Base-by-base conservation (phyloP, 2,797 vertebrate genomes). In the Neosilurus hyrtlii region DNA sequence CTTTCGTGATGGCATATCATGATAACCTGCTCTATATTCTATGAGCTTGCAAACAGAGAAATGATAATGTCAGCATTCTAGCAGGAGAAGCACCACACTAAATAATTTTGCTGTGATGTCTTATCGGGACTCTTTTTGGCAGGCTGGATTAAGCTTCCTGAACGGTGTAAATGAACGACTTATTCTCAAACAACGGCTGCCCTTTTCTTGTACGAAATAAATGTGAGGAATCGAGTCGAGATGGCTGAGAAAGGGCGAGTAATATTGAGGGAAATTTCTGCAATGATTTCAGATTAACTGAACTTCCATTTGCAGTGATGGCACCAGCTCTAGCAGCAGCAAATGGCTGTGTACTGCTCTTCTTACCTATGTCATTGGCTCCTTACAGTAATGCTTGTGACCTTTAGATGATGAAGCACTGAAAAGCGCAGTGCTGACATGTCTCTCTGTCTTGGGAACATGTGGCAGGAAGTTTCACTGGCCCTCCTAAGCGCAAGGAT, bases 341-440 rank as follows among this genome's bases (percentile, higher is more conserved):
- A 86, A 80, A 81, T 68, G 82, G 86, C 86, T 88, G 80, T 82
- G 85, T 83, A 61, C 86, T 81, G 86, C 85, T 87, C 78, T 86
- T 82, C 84, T 66, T 86, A 88, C 68, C 88, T 81, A 43, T 90
- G 86, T 90, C 92, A 87, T 84, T 71, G 73, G 77, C 84, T 89
- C 86, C 63, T 52, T 86, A 88, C 90, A 81, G 91, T 89, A 85
- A 88, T 86, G 83, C 85, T 81, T 66, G 86, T 93, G 93, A 94
- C 93, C 93, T 94, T 94, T 94, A 88, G 86, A 88, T 92, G 93
- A 94, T 92, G 87, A 91, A 94, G 89, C 89, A 61, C 81, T 83
- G 68, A 86, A 85, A 88, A 86, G 86, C 86, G 86, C 79, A 56
- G 85, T 73, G 84, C 83, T 93, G 93, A 93, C 93, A 90, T 78